Percentiles rank a stretch among this genome's conserved stretches.
Evolutionary conservation across 92 coral and sea anemone species (phyloP).

Genomic region (Parazoanthus darwini): DNA sequence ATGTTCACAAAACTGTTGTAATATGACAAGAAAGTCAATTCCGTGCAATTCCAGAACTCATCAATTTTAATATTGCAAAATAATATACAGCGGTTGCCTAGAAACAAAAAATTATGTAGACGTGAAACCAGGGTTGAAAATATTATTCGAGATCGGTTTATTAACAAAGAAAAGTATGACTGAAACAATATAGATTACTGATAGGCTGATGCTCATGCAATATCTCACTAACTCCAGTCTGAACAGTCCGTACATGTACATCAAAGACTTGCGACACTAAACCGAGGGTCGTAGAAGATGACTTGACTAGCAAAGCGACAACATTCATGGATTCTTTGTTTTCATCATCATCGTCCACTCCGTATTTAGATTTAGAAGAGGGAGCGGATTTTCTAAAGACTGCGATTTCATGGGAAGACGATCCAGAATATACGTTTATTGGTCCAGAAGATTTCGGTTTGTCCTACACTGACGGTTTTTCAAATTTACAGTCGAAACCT

Average conservation of each 20-base stretch:
- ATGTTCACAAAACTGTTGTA: neutral
- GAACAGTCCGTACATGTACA: neutral
- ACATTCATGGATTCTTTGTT: conserved; percentile 18
- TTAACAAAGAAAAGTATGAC: neutral
- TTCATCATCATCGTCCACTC: conserved; percentile 37
- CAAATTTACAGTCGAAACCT: neutral
- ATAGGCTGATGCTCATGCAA: neutral
- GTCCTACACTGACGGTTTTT: neutral
- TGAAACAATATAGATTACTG: neutral
- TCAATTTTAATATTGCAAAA: conserved; percentile 16
- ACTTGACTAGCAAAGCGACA: neutral
- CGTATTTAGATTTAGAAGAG: conserved; percentile 27
- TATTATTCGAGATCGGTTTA: neutral
- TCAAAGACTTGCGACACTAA: neutral
- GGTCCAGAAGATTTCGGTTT: conserved; percentile 39
- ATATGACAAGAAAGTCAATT: neutral
- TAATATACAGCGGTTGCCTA: conserved; percentile 11
- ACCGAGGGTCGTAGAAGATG: neutral
- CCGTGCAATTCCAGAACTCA: neutral
- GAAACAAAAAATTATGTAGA: conserved; percentile 9
- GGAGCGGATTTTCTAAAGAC: conserved; percentile 33
- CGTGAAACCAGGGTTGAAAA: conserved; percentile 7
- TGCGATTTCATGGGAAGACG: conserved; percentile 34
- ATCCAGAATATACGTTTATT: conserved; percentile 17
- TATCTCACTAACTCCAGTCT: neutral